Evolutionary conservation across 2,888 invertebrate genomes (phyloP).

Genomic region (Sacculina carcini): DNA sequence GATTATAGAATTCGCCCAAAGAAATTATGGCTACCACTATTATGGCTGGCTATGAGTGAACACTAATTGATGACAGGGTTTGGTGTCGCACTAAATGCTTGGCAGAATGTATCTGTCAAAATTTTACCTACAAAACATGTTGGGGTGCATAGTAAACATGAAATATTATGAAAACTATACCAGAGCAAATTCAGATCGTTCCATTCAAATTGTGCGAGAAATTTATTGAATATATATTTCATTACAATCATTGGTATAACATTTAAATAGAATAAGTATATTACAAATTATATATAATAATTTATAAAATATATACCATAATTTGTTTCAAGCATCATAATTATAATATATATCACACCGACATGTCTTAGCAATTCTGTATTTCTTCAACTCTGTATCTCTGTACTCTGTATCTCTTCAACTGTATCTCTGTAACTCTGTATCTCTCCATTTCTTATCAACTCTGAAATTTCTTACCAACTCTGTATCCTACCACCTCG

Average conservation of each 20-base stretch:
- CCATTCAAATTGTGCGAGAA: no score
- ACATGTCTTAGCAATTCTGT: background rate
- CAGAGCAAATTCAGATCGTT: no score
- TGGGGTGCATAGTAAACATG: no score
- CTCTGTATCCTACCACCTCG: background rate
- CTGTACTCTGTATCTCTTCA: background rate
- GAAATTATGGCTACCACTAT: no score
- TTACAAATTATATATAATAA: background rate
- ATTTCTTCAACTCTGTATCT: background rate
- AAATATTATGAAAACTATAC: no score
- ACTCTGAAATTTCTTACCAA: background rate
- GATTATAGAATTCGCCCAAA: no score
- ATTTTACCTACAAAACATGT: no score
- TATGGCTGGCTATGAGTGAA: no score
- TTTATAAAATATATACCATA: background rate
- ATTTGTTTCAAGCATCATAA: background rate
- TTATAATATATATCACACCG: background rate
- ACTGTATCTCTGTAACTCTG: background rate
- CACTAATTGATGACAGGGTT: no score
- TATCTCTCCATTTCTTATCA: background rate
- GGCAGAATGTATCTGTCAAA: no score
- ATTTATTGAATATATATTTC: background rate
- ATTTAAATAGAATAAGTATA: background rate
- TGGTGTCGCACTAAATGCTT: no score
- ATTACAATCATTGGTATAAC: background rate